phyloP scores from a whole-genome alignment of 1,140 invertebrate genomes.

The Drosophila elegans region DNA sequence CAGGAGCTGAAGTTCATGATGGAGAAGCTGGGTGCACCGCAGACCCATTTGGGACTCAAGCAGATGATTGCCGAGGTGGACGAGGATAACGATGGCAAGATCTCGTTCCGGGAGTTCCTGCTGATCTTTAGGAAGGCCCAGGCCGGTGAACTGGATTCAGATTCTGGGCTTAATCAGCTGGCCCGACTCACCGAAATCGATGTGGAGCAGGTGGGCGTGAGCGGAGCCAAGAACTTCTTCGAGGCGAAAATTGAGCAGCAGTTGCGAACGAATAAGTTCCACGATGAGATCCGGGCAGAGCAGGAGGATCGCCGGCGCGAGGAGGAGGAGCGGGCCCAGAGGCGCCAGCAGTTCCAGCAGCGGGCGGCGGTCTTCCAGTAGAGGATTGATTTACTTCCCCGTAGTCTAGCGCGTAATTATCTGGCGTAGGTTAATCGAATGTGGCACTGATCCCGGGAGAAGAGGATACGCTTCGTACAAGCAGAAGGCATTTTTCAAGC shows the following conservation, averaged over 20 bases:
- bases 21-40: constrained; percentile 97
- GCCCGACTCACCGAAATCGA: constrained; percentile 94
- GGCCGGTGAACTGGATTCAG: constrained; percentile 92
- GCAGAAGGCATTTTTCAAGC: constrained; percentile 63
- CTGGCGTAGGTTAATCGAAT: constrained; percentile 75
- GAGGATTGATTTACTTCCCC: background rate
- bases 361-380: constrained; percentile 92
- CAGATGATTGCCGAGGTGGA: constrained; percentile 97
- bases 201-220: constrained; percentile 95
- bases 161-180: constrained; percentile 93
- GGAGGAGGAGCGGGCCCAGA: constrained; percentile 91
- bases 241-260: constrained; percentile 96
- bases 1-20: constrained; percentile 97
- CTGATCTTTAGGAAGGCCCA: constrained; percentile 94
- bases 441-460: constrained; percentile 33
- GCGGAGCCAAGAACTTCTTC: constrained; percentile 95
- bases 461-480: constrained; percentile 24
- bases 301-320: constrained; percentile 92
- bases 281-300: constrained; percentile 94
- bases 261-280: constrained; percentile 92
- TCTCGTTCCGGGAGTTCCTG: constrained; percentile 96
- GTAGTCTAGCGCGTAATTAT: constrained; percentile 68
- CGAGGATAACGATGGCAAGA: constrained; percentile 94
- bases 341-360: constrained; percentile 92
- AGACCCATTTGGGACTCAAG: constrained; percentile 97